Percentiles rank a stretch among this genome's conserved stretches.
Conservation (phyloP, 2,888 invertebrate species). For the Amphiduros pacificus region DNA sequence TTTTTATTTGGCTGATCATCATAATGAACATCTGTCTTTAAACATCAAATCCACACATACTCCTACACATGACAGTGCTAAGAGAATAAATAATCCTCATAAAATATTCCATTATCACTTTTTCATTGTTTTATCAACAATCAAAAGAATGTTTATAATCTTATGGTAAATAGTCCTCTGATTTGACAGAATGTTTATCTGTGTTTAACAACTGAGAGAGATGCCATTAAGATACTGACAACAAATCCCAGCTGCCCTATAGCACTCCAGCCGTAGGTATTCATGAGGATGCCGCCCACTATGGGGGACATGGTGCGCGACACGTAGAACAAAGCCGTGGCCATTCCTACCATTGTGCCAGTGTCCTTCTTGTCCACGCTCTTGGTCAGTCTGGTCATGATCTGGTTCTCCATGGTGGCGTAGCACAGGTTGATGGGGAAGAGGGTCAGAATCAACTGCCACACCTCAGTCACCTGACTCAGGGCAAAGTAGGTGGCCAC, state of each 20-base stretch:
- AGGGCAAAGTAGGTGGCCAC: not conserved
- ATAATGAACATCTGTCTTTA: too few relatives aligned
- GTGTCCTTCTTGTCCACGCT: not conserved
- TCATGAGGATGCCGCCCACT: not conserved
- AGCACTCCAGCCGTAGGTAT: not conserved
- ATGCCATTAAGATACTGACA: not conserved
- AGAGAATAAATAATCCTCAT: too few relatives aligned
- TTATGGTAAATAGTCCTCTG: too few relatives aligned
- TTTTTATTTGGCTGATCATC: too few relatives aligned
- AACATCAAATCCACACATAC: too few relatives aligned
- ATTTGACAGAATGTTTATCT: too few relatives aligned
- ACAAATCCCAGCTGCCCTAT: not conserved
- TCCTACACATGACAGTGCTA: too few relatives aligned
- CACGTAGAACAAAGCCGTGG: conserved; percentile 1
- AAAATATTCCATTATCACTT: too few relatives aligned
- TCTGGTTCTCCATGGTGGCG: conserved; percentile 7
- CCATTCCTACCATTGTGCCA: conserved; percentile 5
- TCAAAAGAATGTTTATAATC: too few relatives aligned
- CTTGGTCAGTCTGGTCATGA: conserved; percentile 2
- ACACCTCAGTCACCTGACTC: not conserved
- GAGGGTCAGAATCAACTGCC: not conserved
- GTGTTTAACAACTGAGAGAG: not conserved
- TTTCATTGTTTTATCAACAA: too few relatives aligned
- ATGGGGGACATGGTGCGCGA: conserved; percentile 1
- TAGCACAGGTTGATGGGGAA: not conserved